A percentile compares a stretch with the other conserved stretches of the same genome.
phyloP scores from a whole-genome alignment of 1,140 invertebrate species.

The Penaeus indicus region DNA sequence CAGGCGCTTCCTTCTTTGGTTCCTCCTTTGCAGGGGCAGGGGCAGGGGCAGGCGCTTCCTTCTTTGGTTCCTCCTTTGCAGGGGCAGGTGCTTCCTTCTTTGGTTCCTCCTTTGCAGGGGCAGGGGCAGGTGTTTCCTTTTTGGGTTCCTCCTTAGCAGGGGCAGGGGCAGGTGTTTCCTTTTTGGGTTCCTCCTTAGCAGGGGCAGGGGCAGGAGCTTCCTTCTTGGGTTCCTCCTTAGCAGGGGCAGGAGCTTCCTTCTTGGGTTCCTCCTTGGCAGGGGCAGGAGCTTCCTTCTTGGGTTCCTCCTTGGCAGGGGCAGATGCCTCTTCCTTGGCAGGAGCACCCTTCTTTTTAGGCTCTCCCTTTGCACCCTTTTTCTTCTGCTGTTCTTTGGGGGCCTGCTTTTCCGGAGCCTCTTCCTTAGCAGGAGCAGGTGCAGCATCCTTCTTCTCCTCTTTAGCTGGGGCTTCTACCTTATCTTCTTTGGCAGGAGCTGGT shows the following conservation, averaged over 20 bases:
- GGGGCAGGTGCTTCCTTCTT: neutral
- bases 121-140: neutral
- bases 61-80: neutral
- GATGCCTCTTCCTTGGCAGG: neutral
- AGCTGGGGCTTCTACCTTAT: neutral
- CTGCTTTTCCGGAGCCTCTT: slow-evolving; percentile 65
- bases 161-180: no score
- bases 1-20: neutral
- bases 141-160: neutral
- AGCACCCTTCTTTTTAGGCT: neutral
- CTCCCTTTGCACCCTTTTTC: neutral
- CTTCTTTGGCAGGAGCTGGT: slow-evolving; percentile 24
- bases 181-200: no score
- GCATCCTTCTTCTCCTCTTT: neutral
- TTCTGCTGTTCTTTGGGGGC: neutral
- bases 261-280: neutral
- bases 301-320: neutral
- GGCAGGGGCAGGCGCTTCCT: neutral
- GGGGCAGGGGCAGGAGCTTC: no score
- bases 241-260: neutral
- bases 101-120: slow-evolving; percentile 13
- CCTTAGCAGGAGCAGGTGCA: slow-evolving; percentile 30
- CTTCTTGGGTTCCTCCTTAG: no score
- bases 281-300: no score
- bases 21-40: neutral